Percentiles rank a stretch among this genome's conserved stretches.
phyloP scores from a whole-genome alignment of 2,113 vertebrate genomes.

The Vimba vimba region DNA sequence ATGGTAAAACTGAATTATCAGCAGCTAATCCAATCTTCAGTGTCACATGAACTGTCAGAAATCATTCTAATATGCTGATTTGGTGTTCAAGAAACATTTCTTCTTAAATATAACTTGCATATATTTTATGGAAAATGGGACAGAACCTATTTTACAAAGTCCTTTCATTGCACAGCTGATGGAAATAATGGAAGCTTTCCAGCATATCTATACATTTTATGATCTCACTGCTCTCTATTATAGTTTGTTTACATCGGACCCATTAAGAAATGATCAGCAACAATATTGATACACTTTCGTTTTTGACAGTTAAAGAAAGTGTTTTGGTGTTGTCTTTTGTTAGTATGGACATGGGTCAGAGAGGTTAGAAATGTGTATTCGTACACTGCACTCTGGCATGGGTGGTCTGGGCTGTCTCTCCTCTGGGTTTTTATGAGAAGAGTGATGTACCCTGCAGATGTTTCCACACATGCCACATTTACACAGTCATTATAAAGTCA shows the following conservation, averaged over 20 bases:
- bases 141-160: not conserved
- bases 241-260: not conserved
- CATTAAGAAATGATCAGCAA: not conserved
- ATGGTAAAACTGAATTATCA: no score
- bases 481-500: conserved; percentile 69
- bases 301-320: conserved; percentile 15
- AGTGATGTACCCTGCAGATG: conserved; percentile 71
- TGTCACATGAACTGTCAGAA: no score
- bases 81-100: no score
- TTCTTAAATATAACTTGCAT: no score
- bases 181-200: not conserved
- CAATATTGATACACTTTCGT: not conserved
- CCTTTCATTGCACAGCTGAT: not conserved
- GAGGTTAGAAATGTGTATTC: conserved; percentile 24
- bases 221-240: not conserved
- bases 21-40: no score
- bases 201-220: not conserved
- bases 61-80: no score
- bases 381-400: conserved; percentile 25
- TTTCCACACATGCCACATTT: conserved; percentile 67
- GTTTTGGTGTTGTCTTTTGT: conserved; percentile 16
- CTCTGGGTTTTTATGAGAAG: conserved; percentile 36
- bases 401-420: conserved; percentile 43
- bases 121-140: not conserved
- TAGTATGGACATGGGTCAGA: not conserved